Evolutionary conservation across 53 echinoderm and acorn worm genomes (phyloP).

Genomic region (Crossaster papposus): DNA sequence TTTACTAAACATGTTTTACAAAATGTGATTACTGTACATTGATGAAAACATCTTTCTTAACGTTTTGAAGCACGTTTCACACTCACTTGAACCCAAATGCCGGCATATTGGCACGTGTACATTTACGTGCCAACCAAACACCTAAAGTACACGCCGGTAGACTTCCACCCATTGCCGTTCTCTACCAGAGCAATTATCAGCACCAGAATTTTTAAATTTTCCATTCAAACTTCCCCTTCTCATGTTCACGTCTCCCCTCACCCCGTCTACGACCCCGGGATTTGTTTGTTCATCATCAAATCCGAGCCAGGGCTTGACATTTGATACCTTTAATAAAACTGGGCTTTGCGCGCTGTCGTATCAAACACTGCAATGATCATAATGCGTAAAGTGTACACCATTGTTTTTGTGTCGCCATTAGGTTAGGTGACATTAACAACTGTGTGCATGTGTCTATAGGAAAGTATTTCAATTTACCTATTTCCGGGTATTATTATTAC

Average conservation of each 20-base stretch:
- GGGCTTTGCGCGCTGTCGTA: not conserved
- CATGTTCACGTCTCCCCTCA: not conserved
- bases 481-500: too few relatives aligned
- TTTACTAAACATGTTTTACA: not conserved
- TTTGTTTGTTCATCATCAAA: not conserved
- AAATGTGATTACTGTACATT: not conserved
- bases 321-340: conserved; percentile 18
- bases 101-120: not conserved
- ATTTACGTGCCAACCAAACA: not conserved
- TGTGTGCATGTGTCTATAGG: too few relatives aligned
- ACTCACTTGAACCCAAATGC: not conserved
- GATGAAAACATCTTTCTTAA: not conserved
- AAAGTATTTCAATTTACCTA: too few relatives aligned
- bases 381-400: not conserved
- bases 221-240: not conserved
- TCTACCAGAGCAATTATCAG: not conserved
- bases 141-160: not conserved
- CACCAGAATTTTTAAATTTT: conserved; percentile 2
- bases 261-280: not conserved
- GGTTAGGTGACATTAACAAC: too few relatives aligned
- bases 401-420: too few relatives aligned
- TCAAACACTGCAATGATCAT: not conserved
- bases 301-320: not conserved
- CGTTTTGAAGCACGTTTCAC: not conserved
- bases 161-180: not conserved